Evolutionary conservation across 2,113 vertebrate species (phyloP).

Genomic region (Trichomycterus rosablanca): DNA sequence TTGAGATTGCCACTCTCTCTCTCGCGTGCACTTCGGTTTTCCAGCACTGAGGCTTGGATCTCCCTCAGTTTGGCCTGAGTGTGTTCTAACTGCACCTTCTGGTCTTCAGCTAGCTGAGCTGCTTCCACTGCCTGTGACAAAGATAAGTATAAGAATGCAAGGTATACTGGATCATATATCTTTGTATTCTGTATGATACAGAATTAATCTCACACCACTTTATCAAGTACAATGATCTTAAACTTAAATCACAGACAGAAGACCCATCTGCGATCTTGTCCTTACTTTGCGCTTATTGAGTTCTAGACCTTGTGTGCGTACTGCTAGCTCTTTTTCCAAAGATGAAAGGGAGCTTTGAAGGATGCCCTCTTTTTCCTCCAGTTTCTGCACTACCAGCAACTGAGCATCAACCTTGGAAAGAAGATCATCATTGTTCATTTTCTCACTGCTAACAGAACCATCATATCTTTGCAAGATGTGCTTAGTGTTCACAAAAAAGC

Average conservation of each 20-base stretch:
- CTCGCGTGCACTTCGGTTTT: conserved; percentile 84
- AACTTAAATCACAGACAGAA: not conserved
- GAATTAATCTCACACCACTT: not conserved
- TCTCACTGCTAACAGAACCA: not conserved
- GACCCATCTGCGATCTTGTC: too few relatives aligned
- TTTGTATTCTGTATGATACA: not conserved
- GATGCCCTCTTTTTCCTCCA: conserved; percentile 87
- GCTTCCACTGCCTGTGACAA: conserved; percentile 83
- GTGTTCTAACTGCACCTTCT: conserved; percentile 88
- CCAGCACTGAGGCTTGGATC: conserved; percentile 84
- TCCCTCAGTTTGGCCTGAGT: conserved; percentile 83
- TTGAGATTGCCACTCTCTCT: conserved; percentile 89
- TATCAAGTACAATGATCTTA: not conserved
- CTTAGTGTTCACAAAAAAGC: not conserved
- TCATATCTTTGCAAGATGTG: not conserved
- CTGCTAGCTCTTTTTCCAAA: conserved; percentile 81
- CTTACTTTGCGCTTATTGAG: conserved; percentile 91
- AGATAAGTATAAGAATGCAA: not conserved
- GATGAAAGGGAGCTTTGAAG: conserved; percentile 77
- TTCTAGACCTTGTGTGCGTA: conserved; percentile 82
- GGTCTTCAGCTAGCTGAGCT: conserved; percentile 86
- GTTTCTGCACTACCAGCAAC: conserved; percentile 83
- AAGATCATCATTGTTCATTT: not conserved
- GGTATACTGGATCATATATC: not conserved
- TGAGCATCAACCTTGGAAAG: conserved; percentile 85